Base-by-base conservation (phyloP, 2,113 vertebrate genomes). In the Scatophagus argus region DNA sequence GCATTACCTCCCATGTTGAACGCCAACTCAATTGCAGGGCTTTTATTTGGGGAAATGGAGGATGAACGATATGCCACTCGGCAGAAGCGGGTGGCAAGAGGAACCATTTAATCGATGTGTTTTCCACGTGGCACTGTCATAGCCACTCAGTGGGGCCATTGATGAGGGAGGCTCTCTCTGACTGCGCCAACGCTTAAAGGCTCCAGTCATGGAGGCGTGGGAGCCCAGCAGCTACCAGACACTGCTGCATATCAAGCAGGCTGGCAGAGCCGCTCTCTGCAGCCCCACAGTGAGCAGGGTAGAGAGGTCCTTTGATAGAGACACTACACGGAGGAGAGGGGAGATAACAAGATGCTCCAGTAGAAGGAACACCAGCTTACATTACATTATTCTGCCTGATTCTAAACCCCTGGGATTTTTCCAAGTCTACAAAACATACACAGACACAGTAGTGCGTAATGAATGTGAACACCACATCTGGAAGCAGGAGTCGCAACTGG, bases 211-310 rank as follows among this genome's bases (percentile, higher is more conserved):
- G 80, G 84, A 88, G 82, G 88, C 66, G 89, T 83, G 81, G 75
- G 92, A 88, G 85, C 76, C 79, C 82, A 72, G 86, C 74, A 84
- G 84, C 79, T 75, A 81, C 82, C 83, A 89, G 85, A 88, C 89
- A 74, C 79, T 64, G 76, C 78, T 90, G 89, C 89, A 93, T 93
- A 92, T 91, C 85, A 93, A 93, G 88, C 88, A 93, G 91, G 71
- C 84, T 81, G 81, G 79, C 74, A 80, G 70, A 79, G 69, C 58
- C 75, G 73, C 85, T 88, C 80, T 82, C 77, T 78, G 86, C 85
- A 84, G 78, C 67, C 85, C 80, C 80, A 75, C 49, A 49, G 61
- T 69, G 83, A 77, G 65, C 59, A 83, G 87, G 87, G 83, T 85
- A 87, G 81, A 82, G 77, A 79, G 82, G 80, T 78, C 62, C 77